Evolutionary conservation across 2,888 invertebrate genomes (phyloP).

Genomic region (Drosophila koepferae): DNA sequence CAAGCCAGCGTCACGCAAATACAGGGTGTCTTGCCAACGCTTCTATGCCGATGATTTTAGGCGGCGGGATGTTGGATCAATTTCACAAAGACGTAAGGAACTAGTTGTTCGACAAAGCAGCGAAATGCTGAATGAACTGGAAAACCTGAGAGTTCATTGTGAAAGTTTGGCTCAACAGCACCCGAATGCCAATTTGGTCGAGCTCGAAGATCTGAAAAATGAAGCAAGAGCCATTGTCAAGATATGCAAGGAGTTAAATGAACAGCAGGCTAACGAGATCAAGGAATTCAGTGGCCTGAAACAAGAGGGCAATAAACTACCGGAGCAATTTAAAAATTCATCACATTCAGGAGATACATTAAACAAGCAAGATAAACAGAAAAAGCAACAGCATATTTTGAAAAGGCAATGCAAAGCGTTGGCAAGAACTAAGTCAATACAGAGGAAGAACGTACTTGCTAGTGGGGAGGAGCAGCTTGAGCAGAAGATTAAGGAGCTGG

Average conservation of each 20-base stretch:
- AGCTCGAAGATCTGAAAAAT: conserved; percentile 1
- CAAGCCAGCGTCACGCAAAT: conserved; percentile 12
- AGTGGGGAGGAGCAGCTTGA: background rate
- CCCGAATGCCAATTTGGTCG: background rate
- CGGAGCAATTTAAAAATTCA: background rate
- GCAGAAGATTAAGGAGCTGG: background rate
- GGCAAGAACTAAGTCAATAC: background rate
- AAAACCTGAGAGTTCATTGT: background rate
- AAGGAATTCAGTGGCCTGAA: background rate
- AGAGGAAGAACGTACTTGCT: background rate
- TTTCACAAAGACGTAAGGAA: background rate
- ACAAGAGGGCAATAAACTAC: background rate
- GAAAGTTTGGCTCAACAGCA: background rate
- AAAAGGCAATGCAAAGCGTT: conserved; percentile 7
- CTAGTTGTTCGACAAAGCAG: background rate
- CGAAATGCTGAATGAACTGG: conserved; percentile 6
- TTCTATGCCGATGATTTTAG: conserved; percentile 15
- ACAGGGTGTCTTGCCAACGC: conserved; percentile 12
- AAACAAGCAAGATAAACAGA: background rate
- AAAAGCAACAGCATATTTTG: background rate
- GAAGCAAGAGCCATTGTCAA: background rate
- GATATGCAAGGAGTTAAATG: background rate
- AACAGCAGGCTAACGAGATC: background rate
- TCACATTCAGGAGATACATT: background rate
- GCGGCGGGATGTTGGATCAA: background rate